Evolutionary conservation across 2,113 vertebrate species (phyloP).

Genomic region (Vulpes lagopus): DNA sequence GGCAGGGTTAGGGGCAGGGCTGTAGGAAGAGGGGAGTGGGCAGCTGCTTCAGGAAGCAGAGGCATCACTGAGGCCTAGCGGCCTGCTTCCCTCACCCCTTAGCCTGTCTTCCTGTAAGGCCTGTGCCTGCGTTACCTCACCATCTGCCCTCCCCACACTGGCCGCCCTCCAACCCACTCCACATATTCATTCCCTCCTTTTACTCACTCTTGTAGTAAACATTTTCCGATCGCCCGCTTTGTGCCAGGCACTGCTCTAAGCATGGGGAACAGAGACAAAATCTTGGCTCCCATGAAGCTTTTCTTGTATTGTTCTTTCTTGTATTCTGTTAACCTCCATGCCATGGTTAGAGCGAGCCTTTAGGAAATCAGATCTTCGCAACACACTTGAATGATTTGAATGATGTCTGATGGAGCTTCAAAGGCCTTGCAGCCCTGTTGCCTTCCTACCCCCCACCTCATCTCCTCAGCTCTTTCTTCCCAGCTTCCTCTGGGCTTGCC

Average conservation of each 20-base stretch:
- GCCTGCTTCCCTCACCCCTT: background rate
- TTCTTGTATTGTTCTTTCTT: background rate
- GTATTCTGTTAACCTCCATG: background rate
- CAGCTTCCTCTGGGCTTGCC: background rate
- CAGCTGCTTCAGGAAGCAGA: background rate
- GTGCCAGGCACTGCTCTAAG: background rate
- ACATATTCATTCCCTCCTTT: background rate
- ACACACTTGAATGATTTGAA: background rate
- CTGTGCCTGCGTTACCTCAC: background rate
- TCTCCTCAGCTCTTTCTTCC: background rate
- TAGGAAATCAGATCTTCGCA: background rate
- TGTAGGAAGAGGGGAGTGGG: accelerated
- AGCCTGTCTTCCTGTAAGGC: background rate
- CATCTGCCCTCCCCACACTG: background rate
- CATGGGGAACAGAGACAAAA: background rate
- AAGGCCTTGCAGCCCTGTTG: background rate
- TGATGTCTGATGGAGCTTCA: background rate
- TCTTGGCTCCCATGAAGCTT: background rate
- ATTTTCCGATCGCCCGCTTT: background rate
- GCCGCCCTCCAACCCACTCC: no score
- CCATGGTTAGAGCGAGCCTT: no score
- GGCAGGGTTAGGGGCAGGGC: background rate
- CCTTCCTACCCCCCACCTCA: no score
- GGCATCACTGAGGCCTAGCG: accelerated
- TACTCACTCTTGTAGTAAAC: background rate